Percentiles rank a stretch among this genome's conserved stretches.
phyloP scores from a whole-genome alignment of 2,888 invertebrate genomes.

The Acanthacorydalis orientalis region DNA sequence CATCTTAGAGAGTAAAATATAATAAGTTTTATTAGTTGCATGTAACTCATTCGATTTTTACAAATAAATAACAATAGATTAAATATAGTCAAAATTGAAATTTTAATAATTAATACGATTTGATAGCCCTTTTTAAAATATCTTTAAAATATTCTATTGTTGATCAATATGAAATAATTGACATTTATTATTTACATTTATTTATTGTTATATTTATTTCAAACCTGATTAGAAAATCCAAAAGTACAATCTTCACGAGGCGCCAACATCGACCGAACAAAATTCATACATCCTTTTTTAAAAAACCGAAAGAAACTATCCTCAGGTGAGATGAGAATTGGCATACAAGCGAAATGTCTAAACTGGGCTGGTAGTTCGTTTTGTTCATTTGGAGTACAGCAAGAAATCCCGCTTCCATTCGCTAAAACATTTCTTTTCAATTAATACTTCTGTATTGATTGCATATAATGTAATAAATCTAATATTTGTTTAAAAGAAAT shows the following conservation, averaged over 20 bases:
- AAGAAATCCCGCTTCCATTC: constrained; percentile 52
- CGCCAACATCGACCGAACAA: constrained; percentile 50
- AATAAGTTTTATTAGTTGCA: neutral
- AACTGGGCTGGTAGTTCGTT: constrained; percentile 29
- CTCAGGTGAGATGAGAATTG: constrained; percentile 37
- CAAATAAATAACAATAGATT: no score
- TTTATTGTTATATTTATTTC: constrained; percentile 8
- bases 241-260: constrained; percentile 48
- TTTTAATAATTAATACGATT: no score
- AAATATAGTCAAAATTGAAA: no score
- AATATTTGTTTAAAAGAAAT: neutral
- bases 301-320: constrained; percentile 44
- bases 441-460: neutral
- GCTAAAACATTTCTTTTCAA: constrained; percentile 24
- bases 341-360: constrained; percentile 51
- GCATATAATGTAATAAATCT: neutral
- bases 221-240: constrained; percentile 53
- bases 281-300: constrained; percentile 49
- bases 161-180: no score
- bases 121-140: no score
- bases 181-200: no score
- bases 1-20: constrained; percentile 32
- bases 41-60: no score
- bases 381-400: constrained; percentile 46
- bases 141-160: no score